A percentile compares a stretch with the other conserved stretches of the same genome.
phyloP scores from a whole-genome alignment of 2,113 vertebrate species.

The Cyprinodon variegatus region DNA sequence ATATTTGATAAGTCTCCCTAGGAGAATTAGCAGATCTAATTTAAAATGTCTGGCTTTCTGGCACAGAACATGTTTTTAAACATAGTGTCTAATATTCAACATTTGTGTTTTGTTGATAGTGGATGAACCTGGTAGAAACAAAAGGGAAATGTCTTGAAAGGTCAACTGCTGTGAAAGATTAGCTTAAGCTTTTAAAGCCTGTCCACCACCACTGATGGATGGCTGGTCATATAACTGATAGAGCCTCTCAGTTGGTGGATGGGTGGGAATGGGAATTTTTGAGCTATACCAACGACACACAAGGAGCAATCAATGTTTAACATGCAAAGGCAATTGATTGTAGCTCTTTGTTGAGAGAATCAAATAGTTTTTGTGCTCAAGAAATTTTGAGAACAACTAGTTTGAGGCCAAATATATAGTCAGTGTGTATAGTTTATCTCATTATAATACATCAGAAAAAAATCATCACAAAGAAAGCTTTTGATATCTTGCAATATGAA shows the following conservation, averaged over 20 bases:
- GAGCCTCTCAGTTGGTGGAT: not conserved
- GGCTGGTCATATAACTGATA: not conserved
- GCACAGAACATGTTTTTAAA: too few relatives aligned
- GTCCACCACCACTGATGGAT: not conserved
- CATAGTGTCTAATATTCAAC: not conserved
- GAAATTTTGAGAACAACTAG: not conserved
- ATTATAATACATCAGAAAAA: not conserved
- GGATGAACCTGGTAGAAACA: not conserved
- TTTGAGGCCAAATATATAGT: not conserved
- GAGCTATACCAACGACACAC: not conserved
- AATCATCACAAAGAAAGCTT: too few relatives aligned
- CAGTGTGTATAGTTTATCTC: not conserved
- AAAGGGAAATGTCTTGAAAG: not conserved
- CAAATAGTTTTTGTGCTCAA: not conserved
- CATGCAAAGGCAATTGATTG: not conserved
- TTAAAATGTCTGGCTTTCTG: too few relatives aligned
- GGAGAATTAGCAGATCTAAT: too few relatives aligned
- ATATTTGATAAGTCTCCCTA: too few relatives aligned
- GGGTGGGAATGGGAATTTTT: not conserved
- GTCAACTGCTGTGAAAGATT: not conserved
- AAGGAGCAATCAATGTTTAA: not conserved
- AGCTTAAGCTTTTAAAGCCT: not conserved
- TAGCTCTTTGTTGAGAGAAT: not conserved
- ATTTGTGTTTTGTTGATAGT: not conserved
- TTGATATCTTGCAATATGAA: not conserved